Evolutionary conservation across 2,888 invertebrate genomes (phyloP), one percentile per base, ranked within the genome.

Genomic region (Drosophila birchii): DNA sequence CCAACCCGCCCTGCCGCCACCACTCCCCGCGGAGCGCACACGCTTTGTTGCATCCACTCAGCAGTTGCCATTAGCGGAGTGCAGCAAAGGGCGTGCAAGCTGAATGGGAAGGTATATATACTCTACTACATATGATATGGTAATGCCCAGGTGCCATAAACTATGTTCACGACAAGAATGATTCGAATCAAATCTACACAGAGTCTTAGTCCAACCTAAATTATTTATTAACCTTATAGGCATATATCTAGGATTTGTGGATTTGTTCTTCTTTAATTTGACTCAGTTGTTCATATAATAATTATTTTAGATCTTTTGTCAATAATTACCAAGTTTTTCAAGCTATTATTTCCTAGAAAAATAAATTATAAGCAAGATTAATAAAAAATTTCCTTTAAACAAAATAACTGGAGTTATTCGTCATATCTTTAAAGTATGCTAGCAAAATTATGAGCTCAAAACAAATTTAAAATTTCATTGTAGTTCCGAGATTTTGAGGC

Each of bases 1-100:
- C n/a, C 32, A 9, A 32, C 3, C 32, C 34, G 11, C 34, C 34
- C 41, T 9, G 18, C 41, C 18, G 18, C 29, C 34, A 41, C 60
- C 41, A 29, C 56, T 34, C 51, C 57, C 61, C 18, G 43, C 57
- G 26, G 26, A 59, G 69, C 43, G 47, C 73, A 68, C 77, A 80
- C 75, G 86, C 78, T 82, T 81, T 83, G 81, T 80, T 86, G 85
- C 86, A 86, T 85, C 78, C 86, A 86, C 83, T 86, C 83, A 83
- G 79, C 80, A 84, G 67, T 75, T 78, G 78, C 78, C 77, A 78
- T 82, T 76, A 76, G 73, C 64, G 74, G 59, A 73, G 72, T 66
- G 72, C 47, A 54, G 38, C 51, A 47, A 44, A 49, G 47, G 32
- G 36, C 32, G 44, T 18, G 36, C 38, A n/a, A 11, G 43, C 54